phyloP scores from a whole-genome alignment of 2,797 vertebrate species.

The Rhabdomys pumilio region DNA sequence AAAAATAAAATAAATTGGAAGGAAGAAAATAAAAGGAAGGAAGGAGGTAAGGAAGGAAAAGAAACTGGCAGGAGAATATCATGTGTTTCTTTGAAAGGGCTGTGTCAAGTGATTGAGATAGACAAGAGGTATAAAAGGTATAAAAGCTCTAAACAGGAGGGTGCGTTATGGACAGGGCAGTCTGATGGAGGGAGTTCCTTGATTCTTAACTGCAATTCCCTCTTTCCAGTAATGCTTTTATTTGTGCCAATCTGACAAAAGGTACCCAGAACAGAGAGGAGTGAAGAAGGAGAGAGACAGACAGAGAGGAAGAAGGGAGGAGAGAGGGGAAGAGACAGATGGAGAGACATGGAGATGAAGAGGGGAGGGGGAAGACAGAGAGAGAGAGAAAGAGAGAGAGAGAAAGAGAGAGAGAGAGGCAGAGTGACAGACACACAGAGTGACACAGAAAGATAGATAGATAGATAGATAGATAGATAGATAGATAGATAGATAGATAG shows the following conservation, averaged over 20 bases:
- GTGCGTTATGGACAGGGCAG: not conserved
- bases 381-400: not conserved
- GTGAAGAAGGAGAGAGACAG: not conserved
- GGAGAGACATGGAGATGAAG: not conserved
- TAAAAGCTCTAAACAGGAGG: not conserved
- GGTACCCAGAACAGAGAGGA: not conserved
- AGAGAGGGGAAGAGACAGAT: fast-evolving
- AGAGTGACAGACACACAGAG: not conserved
- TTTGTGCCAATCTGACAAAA: not conserved
- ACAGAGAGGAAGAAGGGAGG: not conserved
- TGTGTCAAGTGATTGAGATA: conserved; percentile 7
- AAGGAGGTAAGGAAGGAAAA: no score
- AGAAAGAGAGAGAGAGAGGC: not conserved
- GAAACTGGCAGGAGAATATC: conserved; percentile 31
- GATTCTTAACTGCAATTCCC: not conserved
- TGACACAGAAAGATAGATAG: not conserved
- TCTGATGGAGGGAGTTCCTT: no score
- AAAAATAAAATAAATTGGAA: no score
- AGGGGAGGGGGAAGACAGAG: not conserved
- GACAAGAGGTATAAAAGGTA: not conserved
- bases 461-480: not conserved
- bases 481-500: not conserved
- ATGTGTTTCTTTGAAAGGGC: not conserved
- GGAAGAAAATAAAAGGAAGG: no score
- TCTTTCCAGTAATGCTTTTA: not conserved